A percentile compares a stretch with the other conserved stretches of the same genome.
Conservation (phyloP, 1,140 invertebrate genomes). For the Drosophila trapezifrons region DNA sequence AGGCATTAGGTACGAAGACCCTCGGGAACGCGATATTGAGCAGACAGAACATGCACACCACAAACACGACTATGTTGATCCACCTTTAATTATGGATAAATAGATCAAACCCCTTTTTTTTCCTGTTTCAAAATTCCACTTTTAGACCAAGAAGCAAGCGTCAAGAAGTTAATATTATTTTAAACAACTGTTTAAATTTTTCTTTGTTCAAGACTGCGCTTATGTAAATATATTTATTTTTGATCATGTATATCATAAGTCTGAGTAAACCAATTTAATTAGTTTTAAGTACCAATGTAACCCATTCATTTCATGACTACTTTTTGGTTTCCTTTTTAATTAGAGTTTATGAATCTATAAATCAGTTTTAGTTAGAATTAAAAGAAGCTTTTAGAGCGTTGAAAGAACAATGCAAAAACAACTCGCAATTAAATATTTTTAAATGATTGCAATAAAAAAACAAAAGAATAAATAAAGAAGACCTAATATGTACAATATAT, state of each 20-base stretch:
- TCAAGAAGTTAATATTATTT: not conserved
- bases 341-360: not conserved
- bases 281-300: not conserved
- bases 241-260: not conserved
- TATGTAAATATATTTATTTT: slow-evolving; percentile 26
- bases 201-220: not conserved
- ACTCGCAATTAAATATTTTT: not conserved
- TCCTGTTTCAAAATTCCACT: not conserved
- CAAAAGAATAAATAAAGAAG: too few species aligned
- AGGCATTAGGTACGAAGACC: slow-evolving; percentile 56
- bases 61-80: slow-evolving; percentile 43
- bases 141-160: not conserved
- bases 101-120: slow-evolving; percentile 18
- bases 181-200: not conserved
- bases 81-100: slow-evolving; percentile 55
- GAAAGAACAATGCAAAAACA: too few species aligned
- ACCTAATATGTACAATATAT: too few species aligned
- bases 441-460: not conserved
- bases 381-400: too few species aligned
- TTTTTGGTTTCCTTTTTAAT: not conserved
- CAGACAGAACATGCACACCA: not conserved
- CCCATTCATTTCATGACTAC: not conserved
- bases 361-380: not conserved
- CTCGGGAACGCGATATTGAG: slow-evolving; percentile 3
- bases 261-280: not conserved